A percentile compares a stretch with the other conserved stretches of the same genome.
Conservation (phyloP, 2,888 invertebrate species). For the Drosophila buzzatii region DNA sequence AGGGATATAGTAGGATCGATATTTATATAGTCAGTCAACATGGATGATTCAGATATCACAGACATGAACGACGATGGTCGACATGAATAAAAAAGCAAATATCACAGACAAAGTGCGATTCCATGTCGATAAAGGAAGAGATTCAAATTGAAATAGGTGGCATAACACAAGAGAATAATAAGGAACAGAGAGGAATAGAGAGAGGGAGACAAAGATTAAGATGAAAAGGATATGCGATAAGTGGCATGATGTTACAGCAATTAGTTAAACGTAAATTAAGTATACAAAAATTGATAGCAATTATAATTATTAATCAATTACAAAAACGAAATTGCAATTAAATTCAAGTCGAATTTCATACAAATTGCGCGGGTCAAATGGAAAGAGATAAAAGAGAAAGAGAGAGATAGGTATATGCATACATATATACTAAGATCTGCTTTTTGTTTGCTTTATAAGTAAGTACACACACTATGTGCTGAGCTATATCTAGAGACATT, state of each 20-base stretch:
- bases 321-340: constrained; percentile 8
- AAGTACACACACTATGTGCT: constrained; percentile 24
- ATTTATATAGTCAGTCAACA: background rate
- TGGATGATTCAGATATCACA: background rate
- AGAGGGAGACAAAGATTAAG: background rate
- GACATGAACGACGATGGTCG: background rate
- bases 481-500: background rate
- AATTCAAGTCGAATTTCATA: constrained; percentile 32
- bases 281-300: background rate
- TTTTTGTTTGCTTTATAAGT: constrained; percentile 12
- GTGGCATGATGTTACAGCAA: background rate
- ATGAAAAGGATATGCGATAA: background rate
- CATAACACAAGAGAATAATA: background rate
- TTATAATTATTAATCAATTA: background rate
- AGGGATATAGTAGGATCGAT: background rate
- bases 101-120: background rate
- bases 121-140: background rate
- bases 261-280: constrained; percentile 9
- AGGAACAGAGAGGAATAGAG: background rate
- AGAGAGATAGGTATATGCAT: constrained; percentile 19
- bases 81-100: background rate
- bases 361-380: constrained; percentile 27
- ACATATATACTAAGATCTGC: constrained; percentile 19
- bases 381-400: constrained; percentile 47
- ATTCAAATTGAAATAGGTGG: background rate